A percentile compares a stretch with the other conserved stretches of the same genome.
Conservation (phyloP, 2,888 invertebrate species). For the Andrena chrysosceles region DNA sequence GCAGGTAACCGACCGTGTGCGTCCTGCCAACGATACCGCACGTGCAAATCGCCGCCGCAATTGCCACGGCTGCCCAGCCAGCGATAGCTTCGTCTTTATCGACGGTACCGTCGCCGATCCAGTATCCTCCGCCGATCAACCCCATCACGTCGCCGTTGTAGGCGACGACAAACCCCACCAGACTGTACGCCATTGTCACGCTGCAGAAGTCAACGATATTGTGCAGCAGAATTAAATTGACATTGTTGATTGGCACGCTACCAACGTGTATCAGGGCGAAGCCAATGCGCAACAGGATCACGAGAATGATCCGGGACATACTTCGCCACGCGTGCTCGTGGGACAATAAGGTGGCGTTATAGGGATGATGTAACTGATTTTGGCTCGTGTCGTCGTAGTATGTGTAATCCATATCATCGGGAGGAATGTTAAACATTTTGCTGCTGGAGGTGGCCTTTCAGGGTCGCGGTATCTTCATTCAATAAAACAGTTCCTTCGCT, state of each 20-base stretch:
- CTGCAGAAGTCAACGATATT: conserved; percentile 81
- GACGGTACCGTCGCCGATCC: conserved; percentile 71
- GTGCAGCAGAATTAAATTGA: conserved; percentile 81
- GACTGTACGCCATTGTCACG: conserved; percentile 76
- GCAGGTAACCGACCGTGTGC: conserved; percentile 75
- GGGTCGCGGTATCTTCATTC: not conserved
- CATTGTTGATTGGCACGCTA: conserved; percentile 81
- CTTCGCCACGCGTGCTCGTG: not conserved
- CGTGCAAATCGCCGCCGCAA: conserved; percentile 80
- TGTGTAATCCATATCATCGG: conserved; percentile 27
- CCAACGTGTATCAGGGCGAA: conserved; percentile 81
- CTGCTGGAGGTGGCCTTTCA: not conserved
- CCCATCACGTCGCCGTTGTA: conserved; percentile 76
- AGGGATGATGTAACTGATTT: rapidly evolving
- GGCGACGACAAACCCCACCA: conserved; percentile 79
- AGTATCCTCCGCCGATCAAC: conserved; percentile 74
- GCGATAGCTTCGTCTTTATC: conserved; percentile 73
- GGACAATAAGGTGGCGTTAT: not conserved
- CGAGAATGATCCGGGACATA: conserved; percentile 62
- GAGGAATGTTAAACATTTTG: conserved; percentile 18
- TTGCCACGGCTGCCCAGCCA: conserved; percentile 80
- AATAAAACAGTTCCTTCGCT: too few relatives aligned
- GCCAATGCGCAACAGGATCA: conserved; percentile 79
- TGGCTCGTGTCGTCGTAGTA: conserved; percentile 26
- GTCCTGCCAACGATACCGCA: conserved; percentile 79